Evolutionary conservation across 2,888 invertebrate species (phyloP).

Genomic region (Griposia aprilina): DNA sequence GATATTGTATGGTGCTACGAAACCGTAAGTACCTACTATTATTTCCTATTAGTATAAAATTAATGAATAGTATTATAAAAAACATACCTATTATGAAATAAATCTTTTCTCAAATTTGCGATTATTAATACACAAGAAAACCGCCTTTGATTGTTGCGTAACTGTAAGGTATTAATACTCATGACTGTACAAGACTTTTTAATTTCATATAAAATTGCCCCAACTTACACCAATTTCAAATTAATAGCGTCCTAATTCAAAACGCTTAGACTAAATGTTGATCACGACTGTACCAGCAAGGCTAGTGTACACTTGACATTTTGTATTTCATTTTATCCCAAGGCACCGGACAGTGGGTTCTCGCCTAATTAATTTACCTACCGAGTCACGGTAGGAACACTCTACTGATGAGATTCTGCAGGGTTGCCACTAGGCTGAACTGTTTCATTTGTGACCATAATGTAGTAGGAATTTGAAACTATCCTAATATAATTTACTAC

Average conservation of each 20-base stretch:
- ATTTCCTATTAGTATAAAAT: no score
- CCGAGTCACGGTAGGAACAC: conserved; percentile 56
- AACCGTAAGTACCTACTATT: no score
- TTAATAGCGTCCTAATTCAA: neutral
- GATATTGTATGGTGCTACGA: no score
- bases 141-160: no score
- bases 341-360: conserved; percentile 54
- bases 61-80: no score
- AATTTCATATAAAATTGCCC: neutral
- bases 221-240: neutral
- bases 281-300: conserved; percentile 26
- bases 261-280: conserved; percentile 31
- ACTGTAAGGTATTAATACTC: no score
- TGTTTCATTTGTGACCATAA: neutral
- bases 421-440: conserved; percentile 33
- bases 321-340: conserved; percentile 64
- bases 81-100: no score
- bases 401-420: conserved; percentile 59
- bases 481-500: neutral
- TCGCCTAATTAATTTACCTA: conserved; percentile 73
- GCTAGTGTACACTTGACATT: conserved; percentile 54
- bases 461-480: neutral
- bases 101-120: no score
- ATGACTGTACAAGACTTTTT: neutral
- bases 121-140: no score